Conservation (phyloP, 2,113 vertebrate genomes). For the Pollachius pollachius region DNA sequence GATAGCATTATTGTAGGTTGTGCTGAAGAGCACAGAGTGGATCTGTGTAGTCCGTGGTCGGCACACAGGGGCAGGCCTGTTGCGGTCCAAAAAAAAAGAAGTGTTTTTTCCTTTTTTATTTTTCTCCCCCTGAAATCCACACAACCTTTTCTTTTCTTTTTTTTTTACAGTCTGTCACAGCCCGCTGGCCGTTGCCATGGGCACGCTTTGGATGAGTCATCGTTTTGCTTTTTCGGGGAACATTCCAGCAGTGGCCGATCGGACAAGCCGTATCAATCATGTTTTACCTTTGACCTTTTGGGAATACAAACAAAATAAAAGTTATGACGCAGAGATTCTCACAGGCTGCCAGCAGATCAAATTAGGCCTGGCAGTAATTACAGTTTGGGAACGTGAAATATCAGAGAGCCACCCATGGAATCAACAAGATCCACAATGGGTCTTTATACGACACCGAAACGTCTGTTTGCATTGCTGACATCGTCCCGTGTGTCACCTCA, state of each 20-base stretch:
- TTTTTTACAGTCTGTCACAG: slow-evolving; percentile 23
- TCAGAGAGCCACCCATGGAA: too few relatives aligned
- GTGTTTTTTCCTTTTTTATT: too few relatives aligned
- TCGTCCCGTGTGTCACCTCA: too few relatives aligned
- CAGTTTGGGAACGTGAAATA: too few relatives aligned
- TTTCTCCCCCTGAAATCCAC: slow-evolving; percentile 7
- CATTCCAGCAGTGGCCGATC: slow-evolving; percentile 47
- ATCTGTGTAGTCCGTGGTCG: slow-evolving; percentile 32
- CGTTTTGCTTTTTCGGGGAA: slow-evolving; percentile 47
- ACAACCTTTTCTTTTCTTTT: not conserved
- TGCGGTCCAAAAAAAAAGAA: slow-evolving; percentile 22
- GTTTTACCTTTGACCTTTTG: slow-evolving; percentile 51
- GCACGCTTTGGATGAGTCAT: slow-evolving; percentile 56
- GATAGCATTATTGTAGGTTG: slow-evolving; percentile 54
- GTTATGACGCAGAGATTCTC: slow-evolving; percentile 6
- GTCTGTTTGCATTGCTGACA: not conserved
- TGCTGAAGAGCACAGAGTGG: slow-evolving; percentile 49
- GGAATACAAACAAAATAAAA: slow-evolving; percentile 30
- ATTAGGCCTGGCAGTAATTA: not conserved
- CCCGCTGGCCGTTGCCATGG: slow-evolving; percentile 34
- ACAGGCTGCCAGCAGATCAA: slow-evolving; percentile 10
- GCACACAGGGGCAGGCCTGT: slow-evolving; percentile 54
- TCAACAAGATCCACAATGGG: too few relatives aligned
- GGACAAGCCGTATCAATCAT: slow-evolving; percentile 48
- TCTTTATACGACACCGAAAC: too few relatives aligned